A percentile compares a stretch with the other conserved stretches of the same genome.
These are phyloP conservation scores for Theristicus caerulescens DNA, from an alignment of 2,113 vertebrate species.

Conservation along the genomic window DNA sequence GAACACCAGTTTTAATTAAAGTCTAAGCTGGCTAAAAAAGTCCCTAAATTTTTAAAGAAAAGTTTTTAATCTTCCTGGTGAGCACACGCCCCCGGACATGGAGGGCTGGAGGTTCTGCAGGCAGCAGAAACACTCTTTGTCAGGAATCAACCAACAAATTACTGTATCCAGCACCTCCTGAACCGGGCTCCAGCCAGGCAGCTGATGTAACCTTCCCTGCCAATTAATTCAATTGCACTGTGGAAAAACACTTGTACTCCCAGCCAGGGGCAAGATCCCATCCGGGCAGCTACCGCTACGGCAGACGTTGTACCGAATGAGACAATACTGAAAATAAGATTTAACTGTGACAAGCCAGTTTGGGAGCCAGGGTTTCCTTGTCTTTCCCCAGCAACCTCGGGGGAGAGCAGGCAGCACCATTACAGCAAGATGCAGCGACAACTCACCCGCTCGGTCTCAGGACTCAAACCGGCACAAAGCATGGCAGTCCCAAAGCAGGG, in stretches of 20 bases:
- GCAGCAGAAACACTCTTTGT: neutral
- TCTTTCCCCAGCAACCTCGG: neutral
- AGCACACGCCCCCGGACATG: neutral
- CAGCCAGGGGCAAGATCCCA: constrained; percentile 18
- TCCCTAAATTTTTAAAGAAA: neutral
- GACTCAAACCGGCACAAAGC: neutral
- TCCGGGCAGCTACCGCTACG: accelerated
- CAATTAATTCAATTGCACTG: neutral
- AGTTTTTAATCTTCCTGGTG: neutral
- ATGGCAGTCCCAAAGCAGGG: neutral
- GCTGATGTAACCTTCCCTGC: constrained; percentile 5
- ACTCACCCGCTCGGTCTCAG: accelerated
- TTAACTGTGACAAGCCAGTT: neutral
- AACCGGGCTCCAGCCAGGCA: neutral
- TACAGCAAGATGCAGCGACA: neutral
- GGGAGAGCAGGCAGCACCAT: neutral
- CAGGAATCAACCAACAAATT: neutral
- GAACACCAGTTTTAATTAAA: neutral
- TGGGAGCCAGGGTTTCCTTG: neutral
- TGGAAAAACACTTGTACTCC: neutral
- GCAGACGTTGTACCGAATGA: accelerated
- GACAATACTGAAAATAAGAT: neutral
- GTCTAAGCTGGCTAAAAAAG: neutral
- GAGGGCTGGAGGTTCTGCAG: neutral
- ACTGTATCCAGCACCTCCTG: neutral